Base-by-base conservation (phyloP, 2,888 invertebrate genomes). In the Reticulitermes lucifugus region DNA sequence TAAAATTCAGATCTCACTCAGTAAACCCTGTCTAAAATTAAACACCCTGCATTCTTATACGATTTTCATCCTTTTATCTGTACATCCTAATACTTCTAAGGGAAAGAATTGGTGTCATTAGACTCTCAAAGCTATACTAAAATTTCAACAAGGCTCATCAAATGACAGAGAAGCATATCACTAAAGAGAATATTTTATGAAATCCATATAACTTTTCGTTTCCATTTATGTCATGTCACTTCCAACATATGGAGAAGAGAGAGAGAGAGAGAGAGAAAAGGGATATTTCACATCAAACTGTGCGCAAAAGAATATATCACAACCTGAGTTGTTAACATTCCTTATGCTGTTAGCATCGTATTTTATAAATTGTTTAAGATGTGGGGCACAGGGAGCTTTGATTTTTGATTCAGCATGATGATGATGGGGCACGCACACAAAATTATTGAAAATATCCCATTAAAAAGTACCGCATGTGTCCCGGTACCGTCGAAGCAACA, bases 381-480 rank as follows among this genome's bases (percentile, higher is more conserved):
- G 25, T 25, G 6, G n/a, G 65, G 65, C n/a, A n/a, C 25, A 7
- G 7, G n/a, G 65, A 14, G 65, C 65, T 1, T 65, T 65, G 65
- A 65, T 25, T 65, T 65, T 65, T 25, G 25, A 65, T 65, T 65
- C 65, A 65, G 25, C 3, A 65, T 65, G 25, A 65, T 65, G 65
- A 65, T 65, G 25, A 65, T 65, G 65, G 65, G 65, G 25, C 65
- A 65, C 65, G 65, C n/a, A 65, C 65, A 25, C 65, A 9, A 25
- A 65, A 65, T 65, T 65, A 65, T 65, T 65, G 25, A 65, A 65
- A 46, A 25, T n/a, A 65, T 65, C 65, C n/a, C n/a, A n/a, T n/a
- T 65, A 25, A 65, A 65, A 65, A 25, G 14, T 25, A 65, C 6
- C 65, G 25, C 25, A 25, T 18, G 5, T 55, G 18, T 18, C 55